Evolutionary conservation across 2,113 vertebrate species (phyloP), one percentile per base, ranked within the genome.

Genomic region (Sapajus apella): DNA sequence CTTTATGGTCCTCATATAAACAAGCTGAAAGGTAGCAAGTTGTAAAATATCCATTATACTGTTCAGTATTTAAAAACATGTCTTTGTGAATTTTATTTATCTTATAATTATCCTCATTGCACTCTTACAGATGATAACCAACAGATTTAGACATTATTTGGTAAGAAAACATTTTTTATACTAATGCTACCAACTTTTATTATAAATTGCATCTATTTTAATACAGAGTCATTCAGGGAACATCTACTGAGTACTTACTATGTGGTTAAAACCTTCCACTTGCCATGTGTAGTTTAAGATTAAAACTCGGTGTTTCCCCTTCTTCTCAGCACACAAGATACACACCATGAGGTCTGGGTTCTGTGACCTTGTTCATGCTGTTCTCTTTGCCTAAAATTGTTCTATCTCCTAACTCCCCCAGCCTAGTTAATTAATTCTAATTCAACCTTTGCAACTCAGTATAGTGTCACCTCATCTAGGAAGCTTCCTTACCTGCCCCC

Each of bases 151-250:
- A 85, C 2, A 93, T 27, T 32, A 64, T 68, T 85, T 18, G n/a
- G 16, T 85, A 56, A 94, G 64, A 94, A 95, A 88, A 37, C 9
- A 58, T 75, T 96, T 55, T 80, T 73, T 40, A 93, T 32, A 82
- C 8, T 3, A 85, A 82, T 85, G 73, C 8, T 64, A 47, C 79
- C 73, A 83, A 25, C 4, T 52, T 94, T 88, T 85, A 88, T 95
- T 96, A 91, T 55, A 80, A 91, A 85, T 55, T 88, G 14, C 75
- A 7, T 75, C 55, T 35, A 76, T 55, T 84, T 94, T 82, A 84
- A 87, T 64, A 20, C 14, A 76, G 50, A 75, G 35, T 61, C 32
- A 68, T 43, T 96, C 43, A 43, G 23, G 25, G 9, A 95, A 56
- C 3, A 83, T 20, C 18, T 86, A 20, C 45, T 45, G 12, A 52